Percentiles rank a stretch among this genome's conserved stretches.
These are phyloP conservation scores for Eubasilissa regina DNA, from an alignment of 1,140 invertebrate genomes.

Conservation along the genomic window DNA sequence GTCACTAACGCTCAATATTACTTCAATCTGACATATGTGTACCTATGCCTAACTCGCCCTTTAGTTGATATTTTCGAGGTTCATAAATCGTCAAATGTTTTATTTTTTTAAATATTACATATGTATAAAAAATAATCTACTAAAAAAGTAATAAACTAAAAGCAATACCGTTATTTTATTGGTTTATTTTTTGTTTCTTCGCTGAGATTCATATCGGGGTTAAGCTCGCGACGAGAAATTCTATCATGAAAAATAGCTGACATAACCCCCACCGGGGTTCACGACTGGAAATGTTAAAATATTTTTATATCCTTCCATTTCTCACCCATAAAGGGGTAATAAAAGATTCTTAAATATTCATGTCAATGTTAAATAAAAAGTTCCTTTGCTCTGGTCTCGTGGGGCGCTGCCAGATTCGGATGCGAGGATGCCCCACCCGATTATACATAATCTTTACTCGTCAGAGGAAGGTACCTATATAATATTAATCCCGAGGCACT, in stretches of 20 bases:
- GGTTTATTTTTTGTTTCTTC: not conserved
- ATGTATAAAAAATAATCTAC: too few species aligned
- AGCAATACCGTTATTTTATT: conserved; percentile 1
- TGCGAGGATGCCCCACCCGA: not conserved
- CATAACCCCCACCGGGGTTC: conserved; percentile 9
- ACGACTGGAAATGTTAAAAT: conserved; percentile 32
- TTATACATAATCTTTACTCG: not conserved
- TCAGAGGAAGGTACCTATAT: too few species aligned
- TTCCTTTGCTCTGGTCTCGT: not conserved
- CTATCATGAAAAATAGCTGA: conserved; percentile 24
- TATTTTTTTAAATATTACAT: too few species aligned
- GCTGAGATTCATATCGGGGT: conserved; percentile 5
- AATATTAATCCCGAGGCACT: not conserved
- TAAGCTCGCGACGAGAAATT: not conserved
- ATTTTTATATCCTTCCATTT: conserved; percentile 23
- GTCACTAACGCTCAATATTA: too few species aligned
- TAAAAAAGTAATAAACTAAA: too few species aligned
- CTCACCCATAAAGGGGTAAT: conserved; percentile 46
- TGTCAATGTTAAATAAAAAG: conserved; percentile 42
- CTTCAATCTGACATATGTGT: too few species aligned
- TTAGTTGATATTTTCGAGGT: too few species aligned
- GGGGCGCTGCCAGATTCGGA: not conserved
- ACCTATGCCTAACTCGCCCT: too few species aligned
- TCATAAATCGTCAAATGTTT: too few species aligned
- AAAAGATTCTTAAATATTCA: conserved; percentile 39